Evolutionary conservation across 2,888 invertebrate species (phyloP).

Genomic region (Apodemia zela): DNA sequence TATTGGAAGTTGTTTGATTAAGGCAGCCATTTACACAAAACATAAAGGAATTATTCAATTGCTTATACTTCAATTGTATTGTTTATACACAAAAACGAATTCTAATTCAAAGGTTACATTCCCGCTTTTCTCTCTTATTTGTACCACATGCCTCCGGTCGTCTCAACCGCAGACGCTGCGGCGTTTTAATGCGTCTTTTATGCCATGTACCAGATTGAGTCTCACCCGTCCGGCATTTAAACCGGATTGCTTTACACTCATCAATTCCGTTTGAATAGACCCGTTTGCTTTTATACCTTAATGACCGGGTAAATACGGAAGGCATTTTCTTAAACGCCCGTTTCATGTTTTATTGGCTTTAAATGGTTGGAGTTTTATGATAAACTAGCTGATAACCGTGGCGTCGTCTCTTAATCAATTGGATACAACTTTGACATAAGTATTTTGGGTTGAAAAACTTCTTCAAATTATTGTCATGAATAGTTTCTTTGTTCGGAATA

Average conservation of each 20-base stretch:
- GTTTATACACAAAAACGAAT: background rate
- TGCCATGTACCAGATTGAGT: constrained; percentile 65
- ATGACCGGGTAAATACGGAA: constrained; percentile 60
- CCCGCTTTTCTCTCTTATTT: constrained; percentile 25
- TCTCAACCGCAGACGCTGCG: constrained; percentile 44
- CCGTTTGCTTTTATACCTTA: constrained; percentile 62
- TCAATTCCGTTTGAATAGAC: constrained; percentile 63
- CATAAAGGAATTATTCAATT: too few relatives aligned
- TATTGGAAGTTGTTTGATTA: too few relatives aligned
- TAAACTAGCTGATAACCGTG: background rate
- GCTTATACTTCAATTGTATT: too few relatives aligned
- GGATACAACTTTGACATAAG: background rate
- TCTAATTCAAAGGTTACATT: constrained; percentile 3
- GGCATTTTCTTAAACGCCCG: constrained; percentile 24
- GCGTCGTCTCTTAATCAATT: background rate
- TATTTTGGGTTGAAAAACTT: too few relatives aligned
- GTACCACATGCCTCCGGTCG: constrained; percentile 29
- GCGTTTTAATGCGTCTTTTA: constrained; percentile 64
- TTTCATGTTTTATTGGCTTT: constrained; percentile 15
- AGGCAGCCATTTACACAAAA: too few relatives aligned
- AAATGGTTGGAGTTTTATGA: constrained; percentile 12
- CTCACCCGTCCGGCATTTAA: constrained; percentile 50
- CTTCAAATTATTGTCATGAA: too few relatives aligned
- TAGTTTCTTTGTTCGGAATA: too few relatives aligned
- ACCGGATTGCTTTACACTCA: constrained; percentile 63